Conservation (phyloP, 2,113 vertebrate genomes). For the Pseudorasbora parva region DNA sequence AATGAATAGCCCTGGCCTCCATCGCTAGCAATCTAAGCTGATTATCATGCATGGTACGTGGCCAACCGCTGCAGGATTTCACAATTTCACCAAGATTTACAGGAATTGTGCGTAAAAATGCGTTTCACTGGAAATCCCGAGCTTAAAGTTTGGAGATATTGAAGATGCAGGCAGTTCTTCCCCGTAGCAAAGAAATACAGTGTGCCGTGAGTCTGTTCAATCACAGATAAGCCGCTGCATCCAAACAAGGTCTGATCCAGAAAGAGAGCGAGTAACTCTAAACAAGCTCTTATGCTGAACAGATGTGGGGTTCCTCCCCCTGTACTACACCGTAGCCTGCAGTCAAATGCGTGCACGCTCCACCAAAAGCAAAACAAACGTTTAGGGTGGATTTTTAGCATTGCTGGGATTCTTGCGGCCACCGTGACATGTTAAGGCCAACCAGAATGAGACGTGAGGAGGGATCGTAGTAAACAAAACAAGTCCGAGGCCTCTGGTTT, state of each 20-base stretch:
- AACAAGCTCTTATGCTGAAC: conserved; percentile 82
- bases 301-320: conserved; percentile 80
- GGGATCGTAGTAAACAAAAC: conserved; percentile 35
- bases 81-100: conserved; percentile 35
- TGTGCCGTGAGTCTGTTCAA: conserved; percentile 62
- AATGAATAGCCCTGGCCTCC: conserved; percentile 1
- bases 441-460: conserved; percentile 59
- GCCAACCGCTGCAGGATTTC: conserved; percentile 10
- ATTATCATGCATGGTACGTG: conserved; percentile 22
- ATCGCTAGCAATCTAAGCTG: conserved; percentile 29
- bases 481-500: conserved; percentile 45
- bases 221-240: conserved; percentile 64
- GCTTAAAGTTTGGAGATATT: conserved; percentile 43
- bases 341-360: conserved; percentile 60
- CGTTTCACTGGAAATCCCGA: conserved; percentile 17
- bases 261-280: conserved; percentile 68
- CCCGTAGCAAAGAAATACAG: conserved; percentile 30
- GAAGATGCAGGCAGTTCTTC: conserved; percentile 52
- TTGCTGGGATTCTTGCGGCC: conserved; percentile 70
- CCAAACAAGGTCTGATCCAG: conserved; percentile 52
- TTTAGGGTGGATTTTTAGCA: conserved; percentile 77
- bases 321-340: conserved; percentile 66
- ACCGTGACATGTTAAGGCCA: conserved; percentile 59
- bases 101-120: conserved; percentile 14
- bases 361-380: conserved; percentile 74